Conservation (phyloP, 64 coral and sea anemone genomes). For the Actinia equina region DNA sequence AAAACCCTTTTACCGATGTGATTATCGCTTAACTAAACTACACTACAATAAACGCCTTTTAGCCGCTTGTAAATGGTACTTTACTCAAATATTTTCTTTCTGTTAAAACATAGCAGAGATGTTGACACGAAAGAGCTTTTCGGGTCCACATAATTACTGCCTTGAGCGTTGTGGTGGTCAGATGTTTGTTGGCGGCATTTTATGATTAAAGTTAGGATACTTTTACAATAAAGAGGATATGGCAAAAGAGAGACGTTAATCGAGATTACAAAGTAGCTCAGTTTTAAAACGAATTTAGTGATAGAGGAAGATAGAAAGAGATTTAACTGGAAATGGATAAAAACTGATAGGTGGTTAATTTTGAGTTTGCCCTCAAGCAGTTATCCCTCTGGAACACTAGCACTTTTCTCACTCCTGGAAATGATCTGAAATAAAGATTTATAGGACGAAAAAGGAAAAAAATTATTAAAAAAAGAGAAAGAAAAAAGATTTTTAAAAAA, state of each 20-base stretch:
- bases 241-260: background rate
- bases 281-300: background rate
- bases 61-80: slow-evolving; percentile 18
- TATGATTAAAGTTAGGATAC: slow-evolving; percentile 6
- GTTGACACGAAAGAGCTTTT: background rate
- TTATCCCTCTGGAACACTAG: background rate
- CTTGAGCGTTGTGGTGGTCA: slow-evolving; percentile 8
- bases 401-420: background rate
- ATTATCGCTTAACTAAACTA: slow-evolving; percentile 16
- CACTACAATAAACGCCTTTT: slow-evolving; percentile 19
- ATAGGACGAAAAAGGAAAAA: background rate
- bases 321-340: slow-evolving; percentile 8
- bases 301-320: background rate
- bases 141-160: slow-evolving; percentile 17
- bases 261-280: slow-evolving; percentile 8
- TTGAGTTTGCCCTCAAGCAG: background rate
- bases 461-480: background rate
- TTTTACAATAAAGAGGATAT: slow-evolving; percentile 11
- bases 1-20: background rate
- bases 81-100: slow-evolving; percentile 23
- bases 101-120: background rate
- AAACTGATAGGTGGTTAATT: background rate
- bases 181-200: slow-evolving; percentile 22
- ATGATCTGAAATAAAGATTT: background rate
- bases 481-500: too few species aligned